Evolutionary conservation across 2,888 invertebrate genomes (phyloP), one percentile per base, ranked within the genome.

Genomic region (Podotricha telesiphe): DNA sequence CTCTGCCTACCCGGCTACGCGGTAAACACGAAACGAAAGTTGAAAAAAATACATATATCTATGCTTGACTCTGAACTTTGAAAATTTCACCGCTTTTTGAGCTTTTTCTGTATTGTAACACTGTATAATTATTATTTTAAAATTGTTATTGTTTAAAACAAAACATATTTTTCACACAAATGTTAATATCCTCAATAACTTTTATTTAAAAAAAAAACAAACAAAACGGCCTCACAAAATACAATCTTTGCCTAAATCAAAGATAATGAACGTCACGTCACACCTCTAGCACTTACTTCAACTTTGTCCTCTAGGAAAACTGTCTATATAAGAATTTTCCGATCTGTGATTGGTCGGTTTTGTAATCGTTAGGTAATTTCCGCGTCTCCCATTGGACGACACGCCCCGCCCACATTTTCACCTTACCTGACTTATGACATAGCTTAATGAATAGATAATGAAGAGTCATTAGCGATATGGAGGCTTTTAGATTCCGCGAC

Each of bases 401-500:
- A 63, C 61, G 77, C 83, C 82, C 81, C 88, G 87, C 90, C 91
- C 78, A 77, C 80, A 83, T 86, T 87, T 83, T 84, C 86, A 79
- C 79, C 78, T 75, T 71, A 73, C 62, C 68, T 70, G 73, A 62
- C 70, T 76, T 76, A 77, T 75, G 76, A 74, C 75, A 79, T 69
- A 81, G 85, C 87, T 89, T 85, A 80, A 79, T 82, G 79, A 78
- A 90, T 89, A 78, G 75, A 85, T 91, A 83, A 91, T 87, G 86
- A 86, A 85, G 82, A 82, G 84, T 83, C 85, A 90, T 90, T 89
- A 88, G 73, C 63, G 70, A 65, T 68, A 61, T 71, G 50, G 78
- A 78, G 78, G 8, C 65, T 68, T 82, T 82, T 80, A 73, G 67
- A 28, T 66, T 17, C 65, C 59, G 37, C 59, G 37, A 28, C 50